Conservation (phyloP, 2,113 vertebrate genomes). For the Scortum barcoo region DNA sequence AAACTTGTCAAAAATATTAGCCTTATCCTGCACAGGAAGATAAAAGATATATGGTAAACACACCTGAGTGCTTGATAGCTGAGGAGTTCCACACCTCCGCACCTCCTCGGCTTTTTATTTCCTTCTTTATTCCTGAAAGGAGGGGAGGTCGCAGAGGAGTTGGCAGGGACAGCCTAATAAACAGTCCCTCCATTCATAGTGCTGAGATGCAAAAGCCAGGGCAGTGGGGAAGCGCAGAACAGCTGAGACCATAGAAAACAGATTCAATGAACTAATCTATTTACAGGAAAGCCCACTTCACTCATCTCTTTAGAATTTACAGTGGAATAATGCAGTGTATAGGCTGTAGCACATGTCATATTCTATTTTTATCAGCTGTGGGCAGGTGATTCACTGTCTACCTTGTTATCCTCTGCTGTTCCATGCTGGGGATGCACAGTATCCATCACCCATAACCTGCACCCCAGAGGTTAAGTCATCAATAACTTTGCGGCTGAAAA, state of each 20-base stretch:
- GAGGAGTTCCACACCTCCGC: slow-evolving; percentile 42
- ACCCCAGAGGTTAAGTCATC: slow-evolving; percentile 88
- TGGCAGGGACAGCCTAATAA: slow-evolving; percentile 74
- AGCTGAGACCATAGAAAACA: slow-evolving; percentile 72
- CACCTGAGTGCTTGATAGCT: slow-evolving; percentile 76
- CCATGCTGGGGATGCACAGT: slow-evolving; percentile 76
- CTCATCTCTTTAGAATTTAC: slow-evolving; percentile 71
- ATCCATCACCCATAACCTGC: slow-evolving; percentile 86
- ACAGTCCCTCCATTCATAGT: slow-evolving; percentile 65
- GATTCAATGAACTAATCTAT: slow-evolving; percentile 76
- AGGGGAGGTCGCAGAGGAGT: slow-evolving; percentile 66
- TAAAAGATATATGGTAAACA: slow-evolving; percentile 84
- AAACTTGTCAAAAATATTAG: slow-evolving; percentile 89
- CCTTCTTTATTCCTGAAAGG: slow-evolving; percentile 54
- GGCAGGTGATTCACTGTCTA: slow-evolving; percentile 85
- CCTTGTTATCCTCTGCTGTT: slow-evolving; percentile 86
- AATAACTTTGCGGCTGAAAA: slow-evolving; percentile 84
- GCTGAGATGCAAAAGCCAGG: slow-evolving; percentile 77
- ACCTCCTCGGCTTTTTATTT: slow-evolving; percentile 50
- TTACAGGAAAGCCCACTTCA: slow-evolving; percentile 69
- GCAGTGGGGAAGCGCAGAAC: slow-evolving; percentile 65
- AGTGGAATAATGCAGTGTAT: slow-evolving; percentile 69
- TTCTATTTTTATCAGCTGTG: slow-evolving; percentile 83
- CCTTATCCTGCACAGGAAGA: slow-evolving; percentile 82
- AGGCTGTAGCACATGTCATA: slow-evolving; percentile 72